Conservation (phyloP, 2,888 invertebrate genomes). For the Eremobia ochroleuca region DNA sequence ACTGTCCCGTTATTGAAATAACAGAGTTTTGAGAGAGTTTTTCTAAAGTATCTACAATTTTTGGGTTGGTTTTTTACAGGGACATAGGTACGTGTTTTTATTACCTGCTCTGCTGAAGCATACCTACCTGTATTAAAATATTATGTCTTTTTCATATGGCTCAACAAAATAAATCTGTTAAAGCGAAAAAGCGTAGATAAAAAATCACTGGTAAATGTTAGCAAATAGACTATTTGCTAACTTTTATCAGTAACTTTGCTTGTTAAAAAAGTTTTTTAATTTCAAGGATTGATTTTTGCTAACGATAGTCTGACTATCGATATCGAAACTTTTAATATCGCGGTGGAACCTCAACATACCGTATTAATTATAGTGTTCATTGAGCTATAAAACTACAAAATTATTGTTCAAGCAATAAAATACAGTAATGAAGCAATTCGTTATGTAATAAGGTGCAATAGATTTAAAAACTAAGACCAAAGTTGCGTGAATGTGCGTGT, state of each 20-base stretch:
- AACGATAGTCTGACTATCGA: background rate
- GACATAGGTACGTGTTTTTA: background rate
- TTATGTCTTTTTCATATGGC: background rate
- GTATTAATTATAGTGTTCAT: constrained; percentile 17
- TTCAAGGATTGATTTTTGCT: background rate
- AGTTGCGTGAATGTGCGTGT: constrained; percentile 76
- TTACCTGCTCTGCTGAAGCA: background rate
- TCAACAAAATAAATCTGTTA: background rate
- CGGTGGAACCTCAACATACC: background rate
- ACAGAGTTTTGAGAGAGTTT: background rate
- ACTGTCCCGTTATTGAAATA: background rate
- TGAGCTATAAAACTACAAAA: constrained; percentile 25
- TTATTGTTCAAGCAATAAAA: constrained; percentile 40
- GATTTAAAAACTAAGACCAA: constrained; percentile 70
- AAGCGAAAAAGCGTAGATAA: background rate
- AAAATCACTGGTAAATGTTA: background rate
- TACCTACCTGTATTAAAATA: background rate
- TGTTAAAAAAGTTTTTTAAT: background rate
- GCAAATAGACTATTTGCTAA: background rate
- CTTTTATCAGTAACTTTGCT: no score
- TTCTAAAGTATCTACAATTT: background rate
- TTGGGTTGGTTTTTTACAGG: background rate
- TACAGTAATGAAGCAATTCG: constrained; percentile 65
- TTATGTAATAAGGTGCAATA: constrained; percentile 64
- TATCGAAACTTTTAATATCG: background rate